These are phyloP conservation scores for Prenolepis imparis DNA, from an alignment of 2,888 invertebrate genomes.

Conservation along the genomic window DNA sequence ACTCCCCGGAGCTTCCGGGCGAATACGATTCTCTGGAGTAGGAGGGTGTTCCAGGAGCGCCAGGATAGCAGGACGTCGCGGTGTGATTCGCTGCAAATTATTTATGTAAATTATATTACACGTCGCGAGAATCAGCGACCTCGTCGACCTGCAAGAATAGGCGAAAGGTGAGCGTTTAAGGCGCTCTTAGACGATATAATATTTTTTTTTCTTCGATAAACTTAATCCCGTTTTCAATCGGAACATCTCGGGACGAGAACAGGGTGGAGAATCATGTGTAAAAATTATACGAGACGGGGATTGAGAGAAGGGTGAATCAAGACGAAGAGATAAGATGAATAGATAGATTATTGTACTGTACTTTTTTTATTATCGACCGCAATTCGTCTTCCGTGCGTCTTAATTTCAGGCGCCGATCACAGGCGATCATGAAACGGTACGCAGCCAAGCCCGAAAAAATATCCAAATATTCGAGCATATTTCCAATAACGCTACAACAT, in stretches of 20 bases:
- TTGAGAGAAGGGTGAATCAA: not conserved
- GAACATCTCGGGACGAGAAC: no score
- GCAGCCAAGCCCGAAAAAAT: constrained; percentile 68
- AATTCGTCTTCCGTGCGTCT: constrained; percentile 68
- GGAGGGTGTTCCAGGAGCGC: constrained; percentile 52
- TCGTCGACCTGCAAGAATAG: not conserved
- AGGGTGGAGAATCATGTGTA: not conserved
- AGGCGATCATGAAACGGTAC: constrained; percentile 72
- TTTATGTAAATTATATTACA: constrained; percentile 23
- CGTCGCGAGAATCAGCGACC: not conserved
- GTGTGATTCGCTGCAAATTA: constrained; percentile 11
- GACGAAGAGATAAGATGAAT: constrained; percentile 73
- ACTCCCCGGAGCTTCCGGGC: constrained; percentile 13
- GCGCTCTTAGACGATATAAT: not conserved
- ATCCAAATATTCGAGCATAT: constrained; percentile 74
- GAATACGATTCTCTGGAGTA: constrained; percentile 56
- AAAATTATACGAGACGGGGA: constrained; percentile 10
- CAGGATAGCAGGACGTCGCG: constrained; percentile 75
- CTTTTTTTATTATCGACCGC: constrained; percentile 26
- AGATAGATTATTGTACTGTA: not conserved
- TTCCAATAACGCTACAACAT: constrained; percentile 67
- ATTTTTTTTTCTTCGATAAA: not conserved
- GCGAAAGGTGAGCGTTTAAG: constrained; percentile 4
- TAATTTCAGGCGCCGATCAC: constrained; percentile 70
- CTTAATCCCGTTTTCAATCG: no score